These are phyloP conservation scores for Musca vetustissima DNA, from an alignment of 1,140 invertebrate genomes.

Conservation along the genomic window DNA sequence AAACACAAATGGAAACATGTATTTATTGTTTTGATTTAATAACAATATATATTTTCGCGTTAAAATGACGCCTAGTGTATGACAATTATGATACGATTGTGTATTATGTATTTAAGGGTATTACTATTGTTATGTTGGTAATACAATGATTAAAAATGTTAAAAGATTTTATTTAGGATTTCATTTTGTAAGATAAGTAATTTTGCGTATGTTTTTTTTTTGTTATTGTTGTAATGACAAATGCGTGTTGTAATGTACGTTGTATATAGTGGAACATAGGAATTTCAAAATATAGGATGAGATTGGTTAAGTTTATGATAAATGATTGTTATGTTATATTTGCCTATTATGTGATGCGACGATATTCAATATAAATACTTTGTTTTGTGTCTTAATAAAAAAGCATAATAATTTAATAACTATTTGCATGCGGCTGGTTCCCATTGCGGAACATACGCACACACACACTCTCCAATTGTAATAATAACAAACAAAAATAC, in stretches of 20 bases:
- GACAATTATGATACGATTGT: constrained; percentile 20
- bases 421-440: too few relatives aligned
- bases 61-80: too few relatives aligned
- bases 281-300: constrained; percentile 19
- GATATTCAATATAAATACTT: too few relatives aligned
- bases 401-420: too few relatives aligned
- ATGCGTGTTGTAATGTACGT: neutral
- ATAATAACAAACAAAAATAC: too few relatives aligned
- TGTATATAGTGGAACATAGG: constrained; percentile 16
- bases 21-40: too few relatives aligned
- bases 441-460: too few relatives aligned
- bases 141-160: constrained; percentile 23
- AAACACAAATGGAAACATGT: too few relatives aligned
- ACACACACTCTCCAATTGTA: too few relatives aligned
- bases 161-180: constrained; percentile 6
- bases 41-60: too few relatives aligned
- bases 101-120: constrained; percentile 10
- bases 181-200: constrained; percentile 5
- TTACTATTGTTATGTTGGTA: constrained; percentile 9
- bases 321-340: constrained; percentile 6
- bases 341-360: neutral
- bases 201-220: neutral
- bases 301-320: constrained; percentile 1
- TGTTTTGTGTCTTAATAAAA: too few relatives aligned
- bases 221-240: neutral